A percentile compares a stretch with the other conserved stretches of the same genome.
Conservation (phyloP, 2,888 invertebrate genomes). For the Allygus modestus region DNA sequence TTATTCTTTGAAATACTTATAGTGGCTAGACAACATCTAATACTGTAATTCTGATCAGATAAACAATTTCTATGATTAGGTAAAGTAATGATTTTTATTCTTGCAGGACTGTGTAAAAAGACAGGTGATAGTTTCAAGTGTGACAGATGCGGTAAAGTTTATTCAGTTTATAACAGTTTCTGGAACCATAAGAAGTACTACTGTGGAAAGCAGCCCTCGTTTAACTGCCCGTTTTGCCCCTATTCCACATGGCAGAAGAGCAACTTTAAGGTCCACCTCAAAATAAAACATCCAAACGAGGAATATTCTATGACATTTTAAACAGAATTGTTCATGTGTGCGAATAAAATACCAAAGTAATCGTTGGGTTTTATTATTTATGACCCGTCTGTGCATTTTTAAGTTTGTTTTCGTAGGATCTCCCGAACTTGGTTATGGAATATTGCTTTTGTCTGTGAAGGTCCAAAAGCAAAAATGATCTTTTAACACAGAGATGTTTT, state of each 20-base stretch:
- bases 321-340: not conserved
- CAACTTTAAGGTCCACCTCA: slow-evolving; percentile 41
- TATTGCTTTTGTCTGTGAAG: too few species aligned
- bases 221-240: slow-evolving; percentile 69
- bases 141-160: slow-evolving; percentile 56
- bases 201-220: slow-evolving; percentile 70
- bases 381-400: too few species aligned
- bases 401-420: too few species aligned
- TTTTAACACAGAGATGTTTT: too few species aligned
- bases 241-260: slow-evolving; percentile 48
- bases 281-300: slow-evolving; percentile 36
- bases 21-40: too few species aligned
- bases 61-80: not conserved
- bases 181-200: slow-evolving; percentile 70
- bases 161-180: slow-evolving; percentile 49
- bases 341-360: not conserved
- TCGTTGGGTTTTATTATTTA: not conserved
- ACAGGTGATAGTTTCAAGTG: slow-evolving; percentile 47
- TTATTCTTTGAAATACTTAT: too few species aligned
- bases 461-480: too few species aligned
- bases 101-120: slow-evolving; percentile 42
- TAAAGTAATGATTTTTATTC: slow-evolving; percentile 2
- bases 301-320: slow-evolving; percentile 11
- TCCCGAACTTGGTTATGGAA: too few species aligned
- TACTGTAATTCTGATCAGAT: too few species aligned